Evolutionary conservation across 2,797 vertebrate genomes (phyloP).

Genomic region (Cyclura pinguis): DNA sequence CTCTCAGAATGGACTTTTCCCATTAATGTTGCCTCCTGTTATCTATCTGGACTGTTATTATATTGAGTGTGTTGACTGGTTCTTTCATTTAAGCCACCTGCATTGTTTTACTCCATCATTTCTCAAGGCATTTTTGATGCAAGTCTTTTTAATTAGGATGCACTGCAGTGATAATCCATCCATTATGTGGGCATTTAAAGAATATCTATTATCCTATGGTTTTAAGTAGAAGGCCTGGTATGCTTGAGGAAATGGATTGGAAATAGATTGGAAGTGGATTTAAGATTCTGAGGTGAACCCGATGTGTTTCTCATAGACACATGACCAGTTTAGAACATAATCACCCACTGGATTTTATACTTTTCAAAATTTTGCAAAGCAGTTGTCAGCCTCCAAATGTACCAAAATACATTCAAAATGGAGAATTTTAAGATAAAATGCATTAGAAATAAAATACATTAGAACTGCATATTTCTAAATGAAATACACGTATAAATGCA

Average conservation of each 20-base stretch:
- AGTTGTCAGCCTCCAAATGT: not conserved
- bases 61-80: too few relatives aligned
- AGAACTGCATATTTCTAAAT: not conserved
- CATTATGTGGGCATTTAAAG: not conserved
- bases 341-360: not conserved
- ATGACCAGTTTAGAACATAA: not conserved
- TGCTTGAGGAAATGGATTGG: not conserved
- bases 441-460: not conserved
- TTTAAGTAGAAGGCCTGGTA: not conserved
- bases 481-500: not conserved
- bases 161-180: not conserved
- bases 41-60: not conserved
- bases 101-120: not conserved
- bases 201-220: not conserved
- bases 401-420: not conserved
- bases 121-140: not conserved
- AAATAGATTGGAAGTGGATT: too few relatives aligned
- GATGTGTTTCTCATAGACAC: too few relatives aligned
- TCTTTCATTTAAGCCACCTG: not conserved
- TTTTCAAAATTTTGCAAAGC: not conserved
- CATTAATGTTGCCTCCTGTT: not conserved
- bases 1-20: not conserved
- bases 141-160: not conserved
- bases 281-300: not conserved
- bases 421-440: not conserved